Evolutionary conservation across 1,140 invertebrate genomes (phyloP).

Genomic region (Lepidurus packardi): DNA sequence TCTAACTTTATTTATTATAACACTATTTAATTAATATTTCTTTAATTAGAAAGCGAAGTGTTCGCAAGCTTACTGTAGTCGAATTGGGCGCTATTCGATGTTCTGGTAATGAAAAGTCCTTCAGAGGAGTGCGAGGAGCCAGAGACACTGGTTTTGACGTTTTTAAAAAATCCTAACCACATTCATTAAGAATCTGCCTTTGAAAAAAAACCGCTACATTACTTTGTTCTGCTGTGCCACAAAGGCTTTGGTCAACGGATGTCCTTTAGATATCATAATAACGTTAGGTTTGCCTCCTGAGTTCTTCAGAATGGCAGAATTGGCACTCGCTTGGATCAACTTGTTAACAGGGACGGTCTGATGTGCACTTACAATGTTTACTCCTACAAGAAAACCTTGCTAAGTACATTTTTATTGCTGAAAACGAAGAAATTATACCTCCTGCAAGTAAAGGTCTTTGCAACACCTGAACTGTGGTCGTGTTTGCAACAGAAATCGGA

Average conservation of each 20-base stretch:
- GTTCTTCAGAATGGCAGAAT: conserved; percentile 4
- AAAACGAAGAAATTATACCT: neutral
- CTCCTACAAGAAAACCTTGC: neutral
- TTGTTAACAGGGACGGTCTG: conserved; percentile 3
- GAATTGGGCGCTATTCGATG: neutral
- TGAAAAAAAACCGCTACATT: neutral
- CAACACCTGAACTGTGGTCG: neutral
- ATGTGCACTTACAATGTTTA: neutral
- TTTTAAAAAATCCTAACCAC: neutral
- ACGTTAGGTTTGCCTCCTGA: neutral
- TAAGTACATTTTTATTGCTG: neutral
- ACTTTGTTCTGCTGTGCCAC: conserved; percentile 11
- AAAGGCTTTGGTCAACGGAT: neutral
- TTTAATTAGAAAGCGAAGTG: neutral
- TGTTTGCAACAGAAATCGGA: conserved; percentile 9
- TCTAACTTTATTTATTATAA: too few species aligned
- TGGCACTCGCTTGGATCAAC: conserved; percentile 1
- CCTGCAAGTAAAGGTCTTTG: neutral
- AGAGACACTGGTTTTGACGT: neutral
- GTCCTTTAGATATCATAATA: conserved; percentile 17
- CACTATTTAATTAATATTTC: too few species aligned
- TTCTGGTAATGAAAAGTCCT: neutral
- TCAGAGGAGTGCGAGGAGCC: neutral
- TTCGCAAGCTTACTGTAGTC: neutral
- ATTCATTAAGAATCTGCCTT: neutral